Base-by-base conservation (phyloP, 2,888 invertebrate genomes). In the Maniola hyperantus region DNA sequence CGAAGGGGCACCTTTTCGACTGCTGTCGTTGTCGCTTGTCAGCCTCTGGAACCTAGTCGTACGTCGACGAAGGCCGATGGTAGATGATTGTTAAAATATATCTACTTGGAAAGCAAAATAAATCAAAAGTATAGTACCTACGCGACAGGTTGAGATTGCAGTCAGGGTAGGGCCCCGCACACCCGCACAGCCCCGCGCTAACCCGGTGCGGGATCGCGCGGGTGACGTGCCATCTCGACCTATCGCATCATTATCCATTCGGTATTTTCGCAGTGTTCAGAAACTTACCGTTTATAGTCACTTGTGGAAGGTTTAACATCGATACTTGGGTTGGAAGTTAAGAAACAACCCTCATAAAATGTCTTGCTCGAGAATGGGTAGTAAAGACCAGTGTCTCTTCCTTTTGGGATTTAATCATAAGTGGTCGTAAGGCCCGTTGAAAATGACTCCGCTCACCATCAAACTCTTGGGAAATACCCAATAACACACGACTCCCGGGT, bases 381-480 rank as follows among this genome's bases (percentile, higher is more conserved):
- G 42, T 39, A 51, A 53, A 53, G 26, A 36, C 15, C 60, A 60
- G 53, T 39, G n/a, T 62, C 51, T n/a, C 59, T 59, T 26, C 18
- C 36, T 50, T 39, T n/a, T 26, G 62, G 10, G 62, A 62, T 51
- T 62, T 53, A 10, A 53, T 53, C 53, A 51, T 72, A 80, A 79
- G 79, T 53, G 53, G 42, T 33, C 13, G 5, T 39, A 26, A 62
- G 53, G 76, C 78, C 80, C 77, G 79, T 81, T 78, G 80, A 76
- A 82, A 83, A 84, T 84, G 83, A 84, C 83, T 83, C 77, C 72
- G 77, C 82, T 83, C 74, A 76, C 77, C 72, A 71, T 68, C 69
- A 65, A 68, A 66, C 87, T 84, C 78, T 20, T 39, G 86, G 87
- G 88, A 90, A 89, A 89, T 26, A 26, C 26, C 26, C 26, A 26